Evolutionary conservation across 2,888 invertebrate genomes (phyloP), one percentile per base, ranked within the genome.

Genomic region (Anthoptus insignis): DNA sequence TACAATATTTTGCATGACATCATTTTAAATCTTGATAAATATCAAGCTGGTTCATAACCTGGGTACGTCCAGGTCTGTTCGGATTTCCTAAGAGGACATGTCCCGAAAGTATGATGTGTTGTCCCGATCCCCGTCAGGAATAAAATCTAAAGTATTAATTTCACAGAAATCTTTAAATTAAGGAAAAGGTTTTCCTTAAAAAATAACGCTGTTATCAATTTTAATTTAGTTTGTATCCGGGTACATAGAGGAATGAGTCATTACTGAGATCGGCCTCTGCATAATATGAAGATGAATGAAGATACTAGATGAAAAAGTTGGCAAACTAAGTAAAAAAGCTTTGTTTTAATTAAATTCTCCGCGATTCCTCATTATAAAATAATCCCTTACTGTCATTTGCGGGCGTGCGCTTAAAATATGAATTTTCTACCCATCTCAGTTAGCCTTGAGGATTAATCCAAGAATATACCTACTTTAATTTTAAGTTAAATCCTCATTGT

Each of bases 311-410:
- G 42, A 42, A 42, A 42, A 42, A 19, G 16, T 19, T 19, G 42
- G 42, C 42, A 42, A 19, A 42, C 42, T 42, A 3, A 42, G 42
- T 42, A 42, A 42, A 42, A 42, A 42, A 42, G 42, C 11, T 19
- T 42, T 42, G 19, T 42, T 42, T 42, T 42, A 42, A 42, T 42
- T 42, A 42, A 42, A 42, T 42, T 42, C 42, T 42, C 42, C 16
- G 19, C 42, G 19, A 42, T 42, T 42, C 42, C 42, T 42, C 42
- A 42, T 42, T 42, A 42, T 19, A 42, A 42, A 19, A 42, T 42
- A 42, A 42, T 42, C 42, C 42, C 42, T 42, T 42, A 42, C 19
- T 42, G 42, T 42, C 42, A 42, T 42, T 42, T 42, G 42, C 42
- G 42, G 42, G 42, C 42, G 42, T 42, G 42, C 19, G 42, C 42